Base-by-base conservation (phyloP, 37 sponge, comb jelly and placozoan genomes). In the Bolinopsis microptera region DNA sequence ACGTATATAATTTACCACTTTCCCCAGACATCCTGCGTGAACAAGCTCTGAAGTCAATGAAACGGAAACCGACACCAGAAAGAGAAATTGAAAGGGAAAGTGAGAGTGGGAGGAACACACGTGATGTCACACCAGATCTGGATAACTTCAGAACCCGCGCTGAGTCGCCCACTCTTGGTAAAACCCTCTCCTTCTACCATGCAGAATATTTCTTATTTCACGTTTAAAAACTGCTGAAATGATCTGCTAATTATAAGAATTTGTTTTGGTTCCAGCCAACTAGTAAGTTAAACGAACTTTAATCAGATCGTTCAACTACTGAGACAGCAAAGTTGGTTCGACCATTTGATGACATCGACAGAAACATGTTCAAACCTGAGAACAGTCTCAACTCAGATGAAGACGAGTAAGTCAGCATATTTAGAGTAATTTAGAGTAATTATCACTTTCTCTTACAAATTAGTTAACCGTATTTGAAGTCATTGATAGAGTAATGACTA, bases 41-140 rank as follows among this genome's bases (percentile, higher is more conserved):
- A 39, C 90, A 86, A 86, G 90, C 90, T 18, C 90, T 86, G 48
- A 28, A 41, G 27, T 86, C 90, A 48, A 86, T 86, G 90, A 86
- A 41, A 27, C 80, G 80, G 35, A 77, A 77, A 32, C 80, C 80
- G 35, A 77, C 80, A 1, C 80, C 80, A 0, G 90, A 86, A 24
- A 22, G 90, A 38, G 21, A 21, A 32, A 5, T 8, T 8, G 38
- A 35, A n/a, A n/a, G n/a, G n/a, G 61, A 34, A 86, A n/a, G 31
- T 30, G 75, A 28, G 2, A 21, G 75, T 72, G 31, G 75, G 18
- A 28, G 31, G 90, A 40, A 23, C 0, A 9, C 41, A 39, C 41
- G 26, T 41, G 61, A 38, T 24, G 27, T 86, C 27, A 86, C 90
- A 8, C 80, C 33, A 2, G 35, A 32, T 9, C 37, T 36, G 5